A percentile compares a stretch with the other conserved stretches of the same genome.
These are phyloP conservation scores for Sinodicranocentrus sp. DNA, from an alignment of 2,888 invertebrate genomes.

Conservation along the genomic window DNA sequence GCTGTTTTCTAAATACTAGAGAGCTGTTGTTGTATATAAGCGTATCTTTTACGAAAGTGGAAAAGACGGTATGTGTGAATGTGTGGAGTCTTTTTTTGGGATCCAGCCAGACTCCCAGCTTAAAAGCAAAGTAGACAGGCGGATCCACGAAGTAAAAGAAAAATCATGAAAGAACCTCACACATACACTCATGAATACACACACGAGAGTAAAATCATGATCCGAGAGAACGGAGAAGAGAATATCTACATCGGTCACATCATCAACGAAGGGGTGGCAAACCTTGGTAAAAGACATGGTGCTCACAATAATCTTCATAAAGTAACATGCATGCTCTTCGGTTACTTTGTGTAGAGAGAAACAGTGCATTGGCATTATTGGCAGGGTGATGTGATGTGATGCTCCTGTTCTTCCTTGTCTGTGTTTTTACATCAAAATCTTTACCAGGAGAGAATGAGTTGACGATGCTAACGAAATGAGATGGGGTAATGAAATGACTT, in stretches of 20 bases:
- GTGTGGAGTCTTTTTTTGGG: constrained; percentile 55
- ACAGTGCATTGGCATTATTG: too few relatives aligned
- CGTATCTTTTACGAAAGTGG: constrained; percentile 26
- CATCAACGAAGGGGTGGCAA: constrained; percentile 14
- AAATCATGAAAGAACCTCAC: constrained; percentile 40
- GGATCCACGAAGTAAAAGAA: constrained; percentile 33
- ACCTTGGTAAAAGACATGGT: constrained; percentile 8
- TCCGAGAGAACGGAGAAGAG: not conserved
- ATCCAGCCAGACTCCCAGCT: constrained; percentile 30
- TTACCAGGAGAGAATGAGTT: too few relatives aligned
- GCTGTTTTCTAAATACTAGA: constrained; percentile 5
- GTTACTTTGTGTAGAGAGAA: too few relatives aligned
- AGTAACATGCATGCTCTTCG: too few relatives aligned
- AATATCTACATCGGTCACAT: not conserved
- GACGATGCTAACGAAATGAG: too few relatives aligned
- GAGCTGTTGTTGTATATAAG: not conserved
- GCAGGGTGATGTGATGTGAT: too few relatives aligned
- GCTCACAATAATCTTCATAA: constrained; percentile 1
- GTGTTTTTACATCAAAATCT: too few relatives aligned
- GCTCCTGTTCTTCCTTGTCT: too few relatives aligned
- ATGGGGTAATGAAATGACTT: too few relatives aligned
- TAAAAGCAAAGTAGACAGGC: constrained; percentile 64
- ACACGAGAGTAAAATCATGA: constrained; percentile 18
- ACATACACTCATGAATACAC: constrained; percentile 15
- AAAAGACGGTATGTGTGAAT: not conserved